phyloP scores from a whole-genome alignment of 92 coral and sea anemone species.

The Zoanthus sociatus region DNA sequence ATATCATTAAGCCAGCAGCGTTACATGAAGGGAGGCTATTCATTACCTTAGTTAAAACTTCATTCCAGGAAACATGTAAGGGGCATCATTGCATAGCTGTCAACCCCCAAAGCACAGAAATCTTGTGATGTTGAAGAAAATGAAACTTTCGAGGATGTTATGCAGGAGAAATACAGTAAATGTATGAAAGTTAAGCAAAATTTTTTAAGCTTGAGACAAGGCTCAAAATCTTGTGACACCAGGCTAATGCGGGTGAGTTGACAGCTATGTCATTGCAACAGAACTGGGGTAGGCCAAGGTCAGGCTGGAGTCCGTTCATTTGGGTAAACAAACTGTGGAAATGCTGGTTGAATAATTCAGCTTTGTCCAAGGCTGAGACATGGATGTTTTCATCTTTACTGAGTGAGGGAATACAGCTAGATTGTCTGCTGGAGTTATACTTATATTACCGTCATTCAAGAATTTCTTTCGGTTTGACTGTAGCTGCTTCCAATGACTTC shows the following conservation, averaged over 20 bases:
- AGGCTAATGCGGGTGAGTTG: no score
- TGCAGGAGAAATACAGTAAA: no score
- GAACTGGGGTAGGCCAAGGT: constrained; percentile 7
- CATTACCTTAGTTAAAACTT: constrained; percentile 16
- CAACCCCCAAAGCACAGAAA: no score
- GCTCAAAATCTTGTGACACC: no score
- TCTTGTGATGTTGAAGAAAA: no score
- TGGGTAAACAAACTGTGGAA: constrained; percentile 18
- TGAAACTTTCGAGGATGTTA: no score
- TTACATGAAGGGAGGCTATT: constrained; percentile 20
- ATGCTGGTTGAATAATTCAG: constrained; percentile 48
- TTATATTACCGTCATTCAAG: constrained; percentile 45
- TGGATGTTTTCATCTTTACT: not conserved
- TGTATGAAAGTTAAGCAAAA: no score
- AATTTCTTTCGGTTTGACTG: constrained; percentile 37
- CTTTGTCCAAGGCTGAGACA: constrained; percentile 50
- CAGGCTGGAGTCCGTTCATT: not conserved
- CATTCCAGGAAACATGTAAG: constrained; percentile 10
- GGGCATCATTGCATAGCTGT: not conserved
- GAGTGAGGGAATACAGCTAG: constrained; percentile 58
- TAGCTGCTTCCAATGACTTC: constrained; percentile 57
- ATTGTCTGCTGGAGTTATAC: constrained; percentile 32
- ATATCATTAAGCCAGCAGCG: constrained; percentile 34
- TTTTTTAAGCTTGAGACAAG: no score
- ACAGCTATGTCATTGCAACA: not conserved